These are phyloP conservation scores for Pelosia muscerda DNA, from an alignment of 2,888 invertebrate genomes.

Conservation along the genomic window DNA sequence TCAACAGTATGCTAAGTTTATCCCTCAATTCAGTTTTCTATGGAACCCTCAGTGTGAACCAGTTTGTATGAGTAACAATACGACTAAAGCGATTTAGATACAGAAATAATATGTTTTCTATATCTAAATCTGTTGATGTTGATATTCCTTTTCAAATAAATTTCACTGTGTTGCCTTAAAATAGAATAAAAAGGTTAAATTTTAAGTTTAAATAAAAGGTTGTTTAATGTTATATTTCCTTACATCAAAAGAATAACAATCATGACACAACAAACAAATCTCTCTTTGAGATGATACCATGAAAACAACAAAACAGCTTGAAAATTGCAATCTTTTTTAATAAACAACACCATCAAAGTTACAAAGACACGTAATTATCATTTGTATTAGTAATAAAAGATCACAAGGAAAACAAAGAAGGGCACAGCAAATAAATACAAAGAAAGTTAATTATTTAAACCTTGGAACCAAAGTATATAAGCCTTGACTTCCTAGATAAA, in stretches of 20 bases:
- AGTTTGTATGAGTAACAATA: not conserved
- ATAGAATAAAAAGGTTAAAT: not conserved
- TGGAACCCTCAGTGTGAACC: not conserved
- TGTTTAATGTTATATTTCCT: not conserved
- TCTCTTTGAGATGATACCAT: slow-evolving; percentile 3
- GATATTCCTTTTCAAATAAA: not conserved
- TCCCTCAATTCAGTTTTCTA: not conserved
- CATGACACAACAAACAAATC: not conserved
- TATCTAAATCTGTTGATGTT: not conserved
- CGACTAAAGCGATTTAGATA: not conserved
- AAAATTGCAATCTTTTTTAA: slow-evolving; percentile 17
- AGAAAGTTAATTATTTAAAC: slow-evolving; percentile 37
- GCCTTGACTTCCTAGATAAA: slow-evolving; percentile 30
- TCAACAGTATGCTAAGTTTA: not conserved
- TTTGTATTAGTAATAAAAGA: slow-evolving; percentile 23
- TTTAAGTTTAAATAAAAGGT: too few species aligned
- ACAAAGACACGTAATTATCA: slow-evolving; percentile 21
- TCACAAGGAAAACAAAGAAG: slow-evolving; percentile 19
- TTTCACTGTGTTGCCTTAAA: not conserved
- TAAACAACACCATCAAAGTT: slow-evolving; percentile 10
- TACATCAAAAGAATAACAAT: not conserved
- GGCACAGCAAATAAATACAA: slow-evolving; percentile 20
- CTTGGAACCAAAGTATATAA: slow-evolving; percentile 35
- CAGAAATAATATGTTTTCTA: not conserved
- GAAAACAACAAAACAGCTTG: not conserved